Percentiles rank a stretch among this genome's conserved stretches.
These are phyloP conservation scores for Gibbula magus DNA, from an alignment of 2,888 invertebrate species.

Conservation along the genomic window DNA sequence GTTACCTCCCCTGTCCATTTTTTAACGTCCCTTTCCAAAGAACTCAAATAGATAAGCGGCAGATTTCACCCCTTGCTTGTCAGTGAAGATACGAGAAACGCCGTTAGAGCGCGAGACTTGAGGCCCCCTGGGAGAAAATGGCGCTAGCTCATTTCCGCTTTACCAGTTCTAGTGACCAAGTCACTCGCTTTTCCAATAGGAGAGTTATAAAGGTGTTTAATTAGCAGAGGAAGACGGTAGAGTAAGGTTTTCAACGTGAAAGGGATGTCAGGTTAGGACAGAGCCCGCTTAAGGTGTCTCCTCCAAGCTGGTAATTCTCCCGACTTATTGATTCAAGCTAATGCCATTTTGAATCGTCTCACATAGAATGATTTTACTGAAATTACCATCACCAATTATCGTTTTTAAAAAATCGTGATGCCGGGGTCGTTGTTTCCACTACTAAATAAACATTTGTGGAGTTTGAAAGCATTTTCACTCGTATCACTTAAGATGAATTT, in stretches of 20 bases:
- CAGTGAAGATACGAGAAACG: conserved; percentile 11
- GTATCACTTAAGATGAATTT: no score
- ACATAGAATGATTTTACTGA: no score
- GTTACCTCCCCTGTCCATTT: conserved; percentile 1
- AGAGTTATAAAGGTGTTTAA: neutral
- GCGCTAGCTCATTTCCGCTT: neutral
- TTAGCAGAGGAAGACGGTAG: neutral
- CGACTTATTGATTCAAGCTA: no score
- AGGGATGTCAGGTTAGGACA: no score
- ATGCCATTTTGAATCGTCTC: no score
- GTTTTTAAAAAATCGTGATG: no score
- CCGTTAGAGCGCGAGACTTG: conserved; percentile 8
- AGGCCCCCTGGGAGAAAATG: neutral
- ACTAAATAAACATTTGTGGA: no score
- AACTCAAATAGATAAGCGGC: neutral
- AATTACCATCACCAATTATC: no score
- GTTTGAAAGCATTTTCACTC: no score
- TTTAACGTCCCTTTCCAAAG: conserved; percentile 11
- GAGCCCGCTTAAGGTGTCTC: no score
- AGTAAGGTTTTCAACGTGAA: neutral
- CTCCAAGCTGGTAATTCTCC: no score
- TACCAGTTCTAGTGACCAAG: neutral
- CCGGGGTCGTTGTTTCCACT: no score
- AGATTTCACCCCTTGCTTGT: neutral
- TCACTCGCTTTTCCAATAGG: neutral